Base-by-base conservation (phyloP, 2,113 vertebrate genomes). In the Phalacrocorax carbo region DNA sequence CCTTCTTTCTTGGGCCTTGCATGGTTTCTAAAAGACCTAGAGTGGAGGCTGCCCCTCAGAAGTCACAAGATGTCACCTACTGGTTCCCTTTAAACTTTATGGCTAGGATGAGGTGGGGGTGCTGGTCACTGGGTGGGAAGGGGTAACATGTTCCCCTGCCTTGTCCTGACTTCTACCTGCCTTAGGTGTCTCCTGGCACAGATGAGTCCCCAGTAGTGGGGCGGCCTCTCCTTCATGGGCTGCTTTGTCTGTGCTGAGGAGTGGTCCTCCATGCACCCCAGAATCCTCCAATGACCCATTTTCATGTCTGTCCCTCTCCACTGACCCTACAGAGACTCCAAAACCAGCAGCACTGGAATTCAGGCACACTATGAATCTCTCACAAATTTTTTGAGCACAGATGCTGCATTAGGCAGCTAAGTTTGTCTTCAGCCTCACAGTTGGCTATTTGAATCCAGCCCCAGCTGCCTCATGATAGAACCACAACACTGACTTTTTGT, bases 81-180 rank as follows among this genome's bases (percentile, higher is more conserved):
- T 60, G n/a, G 13, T 30, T 77, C 25, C 7, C 42, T 75, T 80
- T 40, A 64, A 82, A 57, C 17, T 49, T 86, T 32, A 26, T n/a
- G 19, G 12, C 34, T 61, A 32, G 46, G 46, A 61, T 54, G 51
- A 62, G 32, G 26, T 27, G 30, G 40, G 30, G 51, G 27, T 71
- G 21, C 38, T 60, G 27, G 6, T 78, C 42, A 57, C 19, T 23
- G 23, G 15, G 11, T 66, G 11, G 13, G 42, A 72, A 79, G 19
- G 5, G 15, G 2, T 14, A 72, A 15, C 34, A 40, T 0, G 0
- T 84, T 88, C 38, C 20, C n/a, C 42, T 81, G 5, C 3, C 2
- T 51, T 55, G 32, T 78, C 27, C 54, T 54, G 65, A 20, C 42
- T 70, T 62, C 30, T 66, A 25, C 42, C 11, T 46, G 11, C 29